A percentile compares a stretch with the other conserved stretches of the same genome.
phyloP scores from a whole-genome alignment of 1,140 invertebrate species.

The Eufriesea mexicana region DNA sequence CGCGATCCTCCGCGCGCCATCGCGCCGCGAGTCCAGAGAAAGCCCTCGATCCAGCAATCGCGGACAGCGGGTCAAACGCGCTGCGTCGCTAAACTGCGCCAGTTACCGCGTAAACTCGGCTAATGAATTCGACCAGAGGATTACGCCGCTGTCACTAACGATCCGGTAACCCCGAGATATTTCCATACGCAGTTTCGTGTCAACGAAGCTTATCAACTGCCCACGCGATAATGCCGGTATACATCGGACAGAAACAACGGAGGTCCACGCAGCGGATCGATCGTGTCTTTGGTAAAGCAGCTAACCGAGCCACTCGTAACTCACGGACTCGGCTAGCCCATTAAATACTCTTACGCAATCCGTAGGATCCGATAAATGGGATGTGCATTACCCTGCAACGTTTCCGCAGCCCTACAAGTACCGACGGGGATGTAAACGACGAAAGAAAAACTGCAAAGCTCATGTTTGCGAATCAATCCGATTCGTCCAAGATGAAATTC shows the following conservation, averaged over 20 bases:
- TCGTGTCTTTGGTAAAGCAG: conserved; percentile 25
- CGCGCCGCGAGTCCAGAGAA: too few species aligned
- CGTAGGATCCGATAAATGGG: conserved; percentile 66
- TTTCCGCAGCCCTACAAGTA: conserved; percentile 69
- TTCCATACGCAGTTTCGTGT: conserved; percentile 1
- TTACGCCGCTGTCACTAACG: conserved; percentile 43
- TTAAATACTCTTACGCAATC: conserved; percentile 73
- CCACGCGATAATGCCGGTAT: not conserved
- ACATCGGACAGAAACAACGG: not conserved
- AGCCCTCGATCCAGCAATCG: too few species aligned
- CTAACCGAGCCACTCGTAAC: conserved; percentile 25
- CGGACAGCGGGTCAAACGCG: too few species aligned
- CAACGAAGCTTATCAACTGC: conserved; percentile 71
- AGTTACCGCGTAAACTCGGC: not conserved
- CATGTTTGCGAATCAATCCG: not conserved
- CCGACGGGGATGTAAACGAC: not conserved
- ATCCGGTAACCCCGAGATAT: conserved; percentile 59
- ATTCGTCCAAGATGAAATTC: not conserved
- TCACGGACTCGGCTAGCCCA: conserved; percentile 30
- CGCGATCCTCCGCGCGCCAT: too few species aligned
- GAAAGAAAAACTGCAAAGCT: not conserved
- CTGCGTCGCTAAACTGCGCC: not conserved
- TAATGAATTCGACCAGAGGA: not conserved
- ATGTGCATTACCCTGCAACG: conserved; percentile 53
- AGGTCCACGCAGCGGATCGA: conserved; percentile 6